phyloP scores from a whole-genome alignment of 2,113 vertebrate species.

The Equus przewalskii region DNA sequence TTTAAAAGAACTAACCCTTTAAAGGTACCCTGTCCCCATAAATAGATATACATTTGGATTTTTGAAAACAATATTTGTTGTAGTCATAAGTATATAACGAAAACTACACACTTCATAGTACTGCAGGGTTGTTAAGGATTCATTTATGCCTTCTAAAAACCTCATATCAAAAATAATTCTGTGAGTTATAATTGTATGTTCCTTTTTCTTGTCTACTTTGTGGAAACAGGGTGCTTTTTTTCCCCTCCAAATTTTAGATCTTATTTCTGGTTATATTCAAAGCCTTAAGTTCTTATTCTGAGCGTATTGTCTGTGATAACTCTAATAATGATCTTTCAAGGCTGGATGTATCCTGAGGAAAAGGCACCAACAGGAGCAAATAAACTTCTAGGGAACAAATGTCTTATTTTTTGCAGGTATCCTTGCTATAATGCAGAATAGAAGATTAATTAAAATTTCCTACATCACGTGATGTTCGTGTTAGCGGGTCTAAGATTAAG shows the following conservation, averaged over 20 bases:
- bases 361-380: slow-evolving; percentile 8
- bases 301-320: slow-evolving; percentile 22
- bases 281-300: slow-evolving; percentile 69
- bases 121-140: slow-evolving; percentile 53
- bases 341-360: background rate
- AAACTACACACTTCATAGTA: slow-evolving; percentile 15
- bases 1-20: slow-evolving; percentile 32
- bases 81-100: slow-evolving; percentile 33
- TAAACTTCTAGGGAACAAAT: background rate
- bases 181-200: background rate
- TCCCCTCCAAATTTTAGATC: background rate
- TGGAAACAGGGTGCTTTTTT: slow-evolving; percentile 18
- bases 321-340: slow-evolving; percentile 19
- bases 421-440: slow-evolving; percentile 1
- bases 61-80: background rate
- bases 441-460: background rate
- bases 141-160: slow-evolving; percentile 67
- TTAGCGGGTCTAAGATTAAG: slow-evolving; percentile 50
- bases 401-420: background rate
- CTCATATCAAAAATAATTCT: slow-evolving; percentile 20
- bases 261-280: slow-evolving; percentile 48
- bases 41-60: background rate
- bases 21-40: background rate
- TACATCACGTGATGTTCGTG: slow-evolving; percentile 6
- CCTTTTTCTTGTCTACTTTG: slow-evolving; percentile 48